These are phyloP conservation scores for Chloroceryle aenea DNA, from an alignment of 2,113 vertebrate species.

Conservation along the genomic window DNA sequence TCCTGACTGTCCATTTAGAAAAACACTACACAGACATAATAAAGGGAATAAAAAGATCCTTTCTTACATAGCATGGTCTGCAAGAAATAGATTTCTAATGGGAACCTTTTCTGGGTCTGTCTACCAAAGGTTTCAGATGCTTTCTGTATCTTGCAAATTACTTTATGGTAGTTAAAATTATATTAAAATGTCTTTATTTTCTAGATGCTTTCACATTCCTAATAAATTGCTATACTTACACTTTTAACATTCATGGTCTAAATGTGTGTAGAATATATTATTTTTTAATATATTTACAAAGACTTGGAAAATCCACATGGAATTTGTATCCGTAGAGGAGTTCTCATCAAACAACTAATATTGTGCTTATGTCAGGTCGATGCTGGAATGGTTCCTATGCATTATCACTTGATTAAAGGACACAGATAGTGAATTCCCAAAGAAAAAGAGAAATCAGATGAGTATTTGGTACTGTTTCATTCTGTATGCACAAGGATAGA, in stretches of 20 bases:
- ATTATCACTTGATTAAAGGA: slow-evolving; percentile 53
- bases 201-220: neutral
- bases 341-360: slow-evolving; percentile 34
- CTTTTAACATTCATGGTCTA: slow-evolving; percentile 21
- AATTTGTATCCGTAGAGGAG: slow-evolving; percentile 16
- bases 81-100: neutral
- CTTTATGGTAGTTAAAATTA: neutral
- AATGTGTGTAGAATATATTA: neutral
- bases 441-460: neutral
- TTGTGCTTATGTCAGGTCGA: slow-evolving; percentile 12
- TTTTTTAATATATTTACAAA: slow-evolving; percentile 54
- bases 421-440: neutral
- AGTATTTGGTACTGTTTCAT: neutral
- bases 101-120: neutral
- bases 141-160: neutral
- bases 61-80: neutral
- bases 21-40: neutral
- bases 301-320: slow-evolving; percentile 22
- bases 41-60: neutral
- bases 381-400: neutral
- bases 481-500: neutral
- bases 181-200: neutral
- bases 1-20: neutral
- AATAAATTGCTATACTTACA: neutral
- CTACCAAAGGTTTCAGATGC: neutral